A percentile compares a stretch with the other conserved stretches of the same genome.
phyloP scores from a whole-genome alignment of 2,113 vertebrate species.

The Misgurnus mizolepis region DNA sequence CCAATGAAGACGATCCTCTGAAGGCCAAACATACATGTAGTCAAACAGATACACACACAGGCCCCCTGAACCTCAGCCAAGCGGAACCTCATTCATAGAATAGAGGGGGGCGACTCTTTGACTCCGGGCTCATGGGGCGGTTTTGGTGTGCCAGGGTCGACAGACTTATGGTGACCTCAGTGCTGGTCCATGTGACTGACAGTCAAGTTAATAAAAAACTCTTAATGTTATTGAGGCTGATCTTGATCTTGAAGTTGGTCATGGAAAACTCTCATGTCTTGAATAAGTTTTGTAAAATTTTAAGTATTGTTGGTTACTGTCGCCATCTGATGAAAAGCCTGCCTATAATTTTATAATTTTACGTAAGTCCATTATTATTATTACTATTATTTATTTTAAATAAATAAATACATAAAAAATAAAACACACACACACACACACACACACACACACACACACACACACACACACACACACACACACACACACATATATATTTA shows the following conservation, averaged over 20 bases:
- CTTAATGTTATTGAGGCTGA: too few species aligned
- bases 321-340: too few species aligned
- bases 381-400: too few species aligned
- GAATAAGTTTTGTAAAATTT: too few species aligned
- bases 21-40: slow-evolving; percentile 42
- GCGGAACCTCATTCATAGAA: slow-evolving; percentile 30
- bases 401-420: too few species aligned
- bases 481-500: too few species aligned
- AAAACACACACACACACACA: too few species aligned
- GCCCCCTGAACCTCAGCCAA: slow-evolving; percentile 20
- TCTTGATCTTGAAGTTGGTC: background rate
- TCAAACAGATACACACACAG: slow-evolving; percentile 41
- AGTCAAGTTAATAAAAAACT: slow-evolving; percentile 2
- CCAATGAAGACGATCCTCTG: slow-evolving; percentile 44
- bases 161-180: slow-evolving; percentile 34
- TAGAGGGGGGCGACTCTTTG: slow-evolving; percentile 5
- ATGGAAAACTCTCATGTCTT: background rate
- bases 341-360: too few species aligned
- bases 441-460: too few species aligned
- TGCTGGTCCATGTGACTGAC: slow-evolving; percentile 16
- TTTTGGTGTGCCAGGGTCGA: slow-evolving; percentile 31
- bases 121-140: slow-evolving; percentile 27
- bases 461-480: too few species aligned
- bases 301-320: too few species aligned
- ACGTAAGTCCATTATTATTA: too few species aligned